Base-by-base conservation (phyloP, 2,888 invertebrate genomes). In the Gari tellinella region DNA sequence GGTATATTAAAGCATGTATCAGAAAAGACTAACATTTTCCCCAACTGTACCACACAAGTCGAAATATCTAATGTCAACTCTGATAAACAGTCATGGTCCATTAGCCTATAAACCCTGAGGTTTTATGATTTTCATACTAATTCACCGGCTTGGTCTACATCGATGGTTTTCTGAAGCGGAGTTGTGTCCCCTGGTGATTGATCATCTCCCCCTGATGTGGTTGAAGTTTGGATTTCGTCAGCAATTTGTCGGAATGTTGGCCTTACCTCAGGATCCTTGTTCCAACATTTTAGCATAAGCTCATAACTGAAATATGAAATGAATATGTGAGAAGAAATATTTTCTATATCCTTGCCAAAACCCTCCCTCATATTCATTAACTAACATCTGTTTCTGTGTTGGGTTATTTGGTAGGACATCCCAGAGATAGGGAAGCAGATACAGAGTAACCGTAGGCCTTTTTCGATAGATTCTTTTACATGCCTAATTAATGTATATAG, bases 231-330 rank as follows among this genome's bases (percentile, higher is more conserved):
- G 43, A 89, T 78, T 65, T 84, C 83, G 14, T 81, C 67, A 7
- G 74, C 85, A 19, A 90, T 53, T 86, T 82, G 12, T 38, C 67
- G 81, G 84, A 91, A 91, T 66, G 88, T 81, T 23, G 91, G 91
- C 52, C 91, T 69, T 14, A 84, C 80, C 31, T 83, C 81, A 4
- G 85, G 72, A 23, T 83, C 80, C 12, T 82, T 74, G 17, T 74
- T 69, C 89, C 90, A 91, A 77, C 91, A 91, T 21, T 84, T 68
- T 57, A 83, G 48, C 87, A 90, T 89, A 41, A 91, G 73, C 53
- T 88, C 76, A 63, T 88, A 89, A 23, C 89, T 86, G 60, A 15
- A 45, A 61, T 21, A 41, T 23, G 10, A 31, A 52, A 46, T 46
- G 46, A 46, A 46, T 15, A 46, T 17, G 14, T 46, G 40, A 40